Evolutionary conservation across 2,888 invertebrate genomes (phyloP).

Genomic region (Oeneis ivallda): DNA sequence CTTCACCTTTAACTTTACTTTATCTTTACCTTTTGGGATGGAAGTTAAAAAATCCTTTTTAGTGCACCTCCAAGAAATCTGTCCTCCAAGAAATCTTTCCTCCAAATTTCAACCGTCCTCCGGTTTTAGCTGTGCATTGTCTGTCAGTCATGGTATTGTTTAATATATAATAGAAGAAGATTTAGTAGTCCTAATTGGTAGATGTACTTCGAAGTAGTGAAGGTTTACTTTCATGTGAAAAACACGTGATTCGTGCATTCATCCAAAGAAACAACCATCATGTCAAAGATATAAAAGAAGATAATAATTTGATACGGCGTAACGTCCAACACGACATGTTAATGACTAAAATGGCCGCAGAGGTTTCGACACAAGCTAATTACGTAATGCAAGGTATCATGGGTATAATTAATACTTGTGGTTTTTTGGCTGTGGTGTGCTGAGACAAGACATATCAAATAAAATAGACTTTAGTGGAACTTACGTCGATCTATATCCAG

Average conservation of each 20-base stretch:
- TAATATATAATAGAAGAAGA: no score
- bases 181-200: not conserved
- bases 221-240: slow-evolving; percentile 18
- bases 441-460: not conserved
- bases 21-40: no score
- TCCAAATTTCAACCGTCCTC: no score
- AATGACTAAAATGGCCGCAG: slow-evolving; percentile 39
- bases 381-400: slow-evolving; percentile 39
- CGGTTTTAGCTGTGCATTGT: no score
- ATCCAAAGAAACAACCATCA: slow-evolving; percentile 34
- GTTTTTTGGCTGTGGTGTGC: slow-evolving; percentile 17
- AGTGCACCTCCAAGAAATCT: no score
- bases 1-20: no score
- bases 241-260: slow-evolving; percentile 23
- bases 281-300: slow-evolving; percentile 36
- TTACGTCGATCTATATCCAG: not conserved
- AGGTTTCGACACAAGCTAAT: slow-evolving; percentile 39
- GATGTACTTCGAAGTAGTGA: not conserved
- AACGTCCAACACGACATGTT: slow-evolving; percentile 36
- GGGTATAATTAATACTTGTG: slow-evolving; percentile 37
- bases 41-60: no score
- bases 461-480: not conserved
- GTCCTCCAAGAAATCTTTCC: no score
- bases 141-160: no score
- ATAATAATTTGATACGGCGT: slow-evolving; percentile 37